A percentile compares a stretch with the other conserved stretches of the same genome.
Evolutionary conservation across 2,797 vertebrate species (phyloP).

Genomic region (Gallinago stenura): DNA sequence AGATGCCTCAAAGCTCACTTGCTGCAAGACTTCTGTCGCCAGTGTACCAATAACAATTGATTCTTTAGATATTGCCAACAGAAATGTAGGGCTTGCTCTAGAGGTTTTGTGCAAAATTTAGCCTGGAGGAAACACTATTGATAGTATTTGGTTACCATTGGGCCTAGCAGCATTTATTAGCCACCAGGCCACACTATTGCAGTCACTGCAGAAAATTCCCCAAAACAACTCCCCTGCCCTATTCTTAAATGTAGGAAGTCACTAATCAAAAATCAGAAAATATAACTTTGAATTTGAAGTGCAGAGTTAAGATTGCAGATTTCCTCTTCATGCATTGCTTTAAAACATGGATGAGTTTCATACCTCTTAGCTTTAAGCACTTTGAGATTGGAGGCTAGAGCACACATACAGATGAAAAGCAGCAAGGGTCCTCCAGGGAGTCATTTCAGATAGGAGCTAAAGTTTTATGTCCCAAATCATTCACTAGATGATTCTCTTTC

Average conservation of each 20-base stretch:
- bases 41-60: background rate
- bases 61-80: background rate
- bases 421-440: background rate
- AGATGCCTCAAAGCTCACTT: no score
- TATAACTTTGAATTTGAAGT: background rate
- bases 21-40: no score
- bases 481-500: conserved; percentile 22
- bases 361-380: background rate
- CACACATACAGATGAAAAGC: background rate
- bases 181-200: background rate
- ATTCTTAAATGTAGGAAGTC: background rate
- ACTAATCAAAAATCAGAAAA: background rate
- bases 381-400: background rate
- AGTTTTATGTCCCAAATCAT: background rate
- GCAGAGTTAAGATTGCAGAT: background rate
- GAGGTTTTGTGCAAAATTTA: background rate
- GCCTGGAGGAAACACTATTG: background rate
- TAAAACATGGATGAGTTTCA: background rate
- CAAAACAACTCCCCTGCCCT: accelerated
- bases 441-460: background rate
- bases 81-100: background rate
- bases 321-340: background rate
- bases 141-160: background rate
- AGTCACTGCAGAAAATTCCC: background rate
- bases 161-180: background rate